These are phyloP conservation scores for Branchipolynoe longqiensis DNA, from an alignment of 2,888 invertebrate species.

Conservation along the genomic window DNA sequence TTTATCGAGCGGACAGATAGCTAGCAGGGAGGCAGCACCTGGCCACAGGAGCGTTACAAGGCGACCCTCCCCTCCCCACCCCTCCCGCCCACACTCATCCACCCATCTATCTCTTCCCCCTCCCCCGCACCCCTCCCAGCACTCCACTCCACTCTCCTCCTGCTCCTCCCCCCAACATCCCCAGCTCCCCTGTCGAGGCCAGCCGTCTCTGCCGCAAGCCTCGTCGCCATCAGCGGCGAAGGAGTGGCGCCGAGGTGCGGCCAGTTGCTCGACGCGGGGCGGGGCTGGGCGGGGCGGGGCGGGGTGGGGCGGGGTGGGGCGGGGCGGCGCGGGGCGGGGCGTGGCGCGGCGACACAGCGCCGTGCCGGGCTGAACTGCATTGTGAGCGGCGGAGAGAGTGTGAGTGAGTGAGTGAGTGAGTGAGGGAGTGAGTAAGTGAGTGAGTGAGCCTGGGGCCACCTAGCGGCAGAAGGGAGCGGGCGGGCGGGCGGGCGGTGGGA, in stretches of 20 bases:
- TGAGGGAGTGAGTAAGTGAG: no score
- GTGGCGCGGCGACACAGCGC: not conserved
- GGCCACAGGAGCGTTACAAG: no score
- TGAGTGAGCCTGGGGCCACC: no score
- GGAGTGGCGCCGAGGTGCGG: not conserved
- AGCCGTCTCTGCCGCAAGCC: not conserved
- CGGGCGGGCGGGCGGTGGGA: not conserved
- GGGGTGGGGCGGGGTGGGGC: not conserved
- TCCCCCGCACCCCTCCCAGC: not conserved
- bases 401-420: no score
- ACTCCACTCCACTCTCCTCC: not conserved
- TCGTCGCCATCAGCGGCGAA: not conserved
- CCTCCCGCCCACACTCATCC: no score
- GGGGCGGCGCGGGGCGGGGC: not conserved
- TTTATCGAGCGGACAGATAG: no score
- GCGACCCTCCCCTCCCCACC: no score
- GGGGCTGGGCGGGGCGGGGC: not conserved
- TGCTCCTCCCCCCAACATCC: not conserved
- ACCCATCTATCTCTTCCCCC: not conserved
- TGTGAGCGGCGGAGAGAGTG: no score
- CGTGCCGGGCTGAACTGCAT: no score
- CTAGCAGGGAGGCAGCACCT: no score
- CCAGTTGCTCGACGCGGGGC: not conserved
- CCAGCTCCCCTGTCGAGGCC: not conserved
- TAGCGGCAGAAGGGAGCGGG: not conserved